Conservation (phyloP, 2,797 vertebrate species). For the Lepilemur septentrionalis region DNA sequence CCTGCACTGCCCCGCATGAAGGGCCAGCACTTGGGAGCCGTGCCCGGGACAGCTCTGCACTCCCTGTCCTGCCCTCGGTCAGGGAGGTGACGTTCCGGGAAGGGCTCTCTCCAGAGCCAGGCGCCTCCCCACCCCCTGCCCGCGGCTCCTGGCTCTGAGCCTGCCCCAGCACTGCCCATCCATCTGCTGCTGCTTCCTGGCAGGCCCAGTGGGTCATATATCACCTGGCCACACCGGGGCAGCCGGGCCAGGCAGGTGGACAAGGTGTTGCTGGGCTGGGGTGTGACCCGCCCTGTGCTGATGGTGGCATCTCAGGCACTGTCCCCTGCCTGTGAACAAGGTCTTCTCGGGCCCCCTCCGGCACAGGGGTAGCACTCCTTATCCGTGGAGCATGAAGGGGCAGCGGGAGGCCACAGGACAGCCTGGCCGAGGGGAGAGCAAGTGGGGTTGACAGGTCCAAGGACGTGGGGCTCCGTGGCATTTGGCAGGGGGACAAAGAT, state of each 20-base stretch:
- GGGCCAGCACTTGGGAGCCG: not conserved
- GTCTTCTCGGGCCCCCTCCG: not conserved
- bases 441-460: not conserved
- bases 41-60: not conserved
- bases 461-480: not conserved
- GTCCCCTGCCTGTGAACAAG: not conserved
- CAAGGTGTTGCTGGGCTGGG: not conserved
- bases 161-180: conserved; percentile 45
- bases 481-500: conserved; percentile 22
- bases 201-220: conserved; percentile 23
- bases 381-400: not conserved
- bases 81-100: conserved; percentile 67
- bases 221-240: not conserved
- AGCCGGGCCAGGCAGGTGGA: not conserved
- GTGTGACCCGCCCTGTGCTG: fast-evolving
- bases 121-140: not conserved
- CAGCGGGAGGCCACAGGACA: not conserved
- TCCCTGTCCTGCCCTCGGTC: not conserved
- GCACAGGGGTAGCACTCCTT: not conserved
- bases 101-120: conserved; percentile 53
- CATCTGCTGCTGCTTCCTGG: conserved; percentile 67
- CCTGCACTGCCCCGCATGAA: not conserved
- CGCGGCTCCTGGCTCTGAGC: conserved; percentile 60
- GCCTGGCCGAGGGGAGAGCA: not conserved
- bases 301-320: not conserved